Conservation (phyloP, 2,113 vertebrate species). For the Rhynchomys soricoides region DNA sequence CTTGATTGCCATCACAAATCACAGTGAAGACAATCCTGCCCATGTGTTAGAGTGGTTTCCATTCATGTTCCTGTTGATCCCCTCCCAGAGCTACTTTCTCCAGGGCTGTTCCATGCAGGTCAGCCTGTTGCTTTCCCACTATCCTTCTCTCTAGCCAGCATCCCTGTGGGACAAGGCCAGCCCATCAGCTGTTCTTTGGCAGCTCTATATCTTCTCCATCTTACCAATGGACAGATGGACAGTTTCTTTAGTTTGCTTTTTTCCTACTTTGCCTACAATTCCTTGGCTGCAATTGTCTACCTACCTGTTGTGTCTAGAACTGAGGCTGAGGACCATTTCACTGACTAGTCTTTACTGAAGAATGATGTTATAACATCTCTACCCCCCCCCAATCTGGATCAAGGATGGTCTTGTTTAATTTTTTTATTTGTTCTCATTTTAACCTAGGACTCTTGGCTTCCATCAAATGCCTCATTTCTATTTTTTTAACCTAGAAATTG, state of each 20-base stretch:
- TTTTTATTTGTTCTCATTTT: constrained; percentile 46
- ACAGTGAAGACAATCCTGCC: constrained; percentile 64
- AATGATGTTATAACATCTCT: constrained; percentile 9
- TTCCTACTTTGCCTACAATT: neutral
- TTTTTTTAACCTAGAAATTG: constrained; percentile 36
- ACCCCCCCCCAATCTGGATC: neutral
- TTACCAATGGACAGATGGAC: constrained; percentile 42
- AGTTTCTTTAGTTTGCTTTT: neutral
- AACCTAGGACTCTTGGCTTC: neutral
- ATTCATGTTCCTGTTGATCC: constrained; percentile 65
- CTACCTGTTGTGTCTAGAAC: constrained; percentile 32
- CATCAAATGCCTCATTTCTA: constrained; percentile 22
- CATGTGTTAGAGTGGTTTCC: constrained; percentile 70
- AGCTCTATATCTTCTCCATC: constrained; percentile 28
- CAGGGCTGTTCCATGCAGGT: constrained; percentile 50
- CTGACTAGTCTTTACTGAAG: neutral
- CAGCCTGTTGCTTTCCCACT: constrained; percentile 55
- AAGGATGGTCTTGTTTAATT: constrained; percentile 19
- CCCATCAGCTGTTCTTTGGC: constrained; percentile 27
- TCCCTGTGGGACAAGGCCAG: constrained; percentile 11
- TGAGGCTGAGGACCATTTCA: neutral
- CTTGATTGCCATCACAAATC: constrained; percentile 73
- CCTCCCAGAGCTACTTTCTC: constrained; percentile 63
- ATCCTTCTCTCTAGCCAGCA: constrained; percentile 41
- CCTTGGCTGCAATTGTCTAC: neutral